A percentile compares a stretch with the other conserved stretches of the same genome.
These are phyloP conservation scores for Helicoverpa assulta DNA, from an alignment of 2,888 invertebrate genomes.

Conservation along the genomic window DNA sequence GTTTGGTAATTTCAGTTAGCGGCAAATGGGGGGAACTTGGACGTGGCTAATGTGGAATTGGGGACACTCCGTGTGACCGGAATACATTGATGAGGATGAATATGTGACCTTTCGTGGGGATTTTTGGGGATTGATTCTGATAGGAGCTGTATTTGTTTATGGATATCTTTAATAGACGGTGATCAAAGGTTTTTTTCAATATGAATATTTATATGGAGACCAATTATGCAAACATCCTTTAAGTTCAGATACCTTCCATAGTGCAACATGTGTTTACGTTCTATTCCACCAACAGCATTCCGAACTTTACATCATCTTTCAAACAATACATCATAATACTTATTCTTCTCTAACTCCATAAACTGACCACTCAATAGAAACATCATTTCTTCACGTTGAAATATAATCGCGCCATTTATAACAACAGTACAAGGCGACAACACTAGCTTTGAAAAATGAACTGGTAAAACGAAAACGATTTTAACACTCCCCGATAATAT, in stretches of 20 bases:
- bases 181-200: too few relatives aligned
- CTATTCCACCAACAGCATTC: too few relatives aligned
- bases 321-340: background rate
- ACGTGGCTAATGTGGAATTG: slow-evolving; percentile 69
- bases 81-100: slow-evolving; percentile 45
- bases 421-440: slow-evolving; percentile 35
- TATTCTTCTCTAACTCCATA: background rate
- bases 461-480: slow-evolving; percentile 48
- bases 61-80: slow-evolving; percentile 53
- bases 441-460: slow-evolving; percentile 53
- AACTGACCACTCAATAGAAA: slow-evolving; percentile 8
- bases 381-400: slow-evolving; percentile 10
- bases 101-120: slow-evolving; percentile 5
- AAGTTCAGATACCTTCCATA: too few relatives aligned
- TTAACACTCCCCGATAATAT: slow-evolving; percentile 58
- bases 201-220: too few relatives aligned
- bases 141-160: background rate
- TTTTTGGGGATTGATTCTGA: slow-evolving; percentile 1
- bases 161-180: too few relatives aligned
- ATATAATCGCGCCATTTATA: slow-evolving; percentile 26
- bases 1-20: slow-evolving; percentile 77
- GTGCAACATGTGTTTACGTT: too few relatives aligned
- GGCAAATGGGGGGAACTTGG: slow-evolving; percentile 71
- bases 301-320: background rate
- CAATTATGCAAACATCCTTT: too few relatives aligned